Evolutionary conservation across 2,113 vertebrate species (phyloP).

Genomic region (Craseonycteris thonglongyai): DNA sequence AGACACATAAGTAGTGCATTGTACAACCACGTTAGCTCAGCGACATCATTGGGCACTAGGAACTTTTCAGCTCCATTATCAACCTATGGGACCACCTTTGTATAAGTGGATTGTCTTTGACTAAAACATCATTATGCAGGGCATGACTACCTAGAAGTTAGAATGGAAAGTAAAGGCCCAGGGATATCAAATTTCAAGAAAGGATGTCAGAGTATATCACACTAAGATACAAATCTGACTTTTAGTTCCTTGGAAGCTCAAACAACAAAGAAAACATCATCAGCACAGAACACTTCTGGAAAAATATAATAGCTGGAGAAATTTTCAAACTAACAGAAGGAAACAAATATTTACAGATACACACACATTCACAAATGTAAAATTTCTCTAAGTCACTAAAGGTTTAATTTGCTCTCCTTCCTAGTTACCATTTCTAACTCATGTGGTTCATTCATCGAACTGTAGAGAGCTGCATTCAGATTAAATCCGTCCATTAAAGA

Average conservation of each 20-base stretch:
- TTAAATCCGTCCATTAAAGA: neutral
- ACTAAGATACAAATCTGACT: neutral
- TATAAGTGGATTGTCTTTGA: neutral
- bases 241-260: neutral
- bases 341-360: neutral
- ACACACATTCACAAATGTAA: neutral
- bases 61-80: neutral
- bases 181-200: neutral
- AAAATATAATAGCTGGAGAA: neutral
- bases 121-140: neutral
- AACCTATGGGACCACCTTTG: neutral
- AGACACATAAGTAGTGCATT: neutral
- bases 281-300: neutral
- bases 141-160: neutral
- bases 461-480: neutral
- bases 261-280: neutral
- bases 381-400: neutral
- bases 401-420: neutral
- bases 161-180: neutral
- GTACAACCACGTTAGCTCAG: neutral
- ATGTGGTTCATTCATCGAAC: neutral
- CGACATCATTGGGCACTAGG: too few species aligned
- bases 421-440: neutral
- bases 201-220: neutral
- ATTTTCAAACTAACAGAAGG: neutral